These are phyloP conservation scores for Apotomis capreana DNA, from an alignment of 2,888 invertebrate genomes.

Conservation along the genomic window DNA sequence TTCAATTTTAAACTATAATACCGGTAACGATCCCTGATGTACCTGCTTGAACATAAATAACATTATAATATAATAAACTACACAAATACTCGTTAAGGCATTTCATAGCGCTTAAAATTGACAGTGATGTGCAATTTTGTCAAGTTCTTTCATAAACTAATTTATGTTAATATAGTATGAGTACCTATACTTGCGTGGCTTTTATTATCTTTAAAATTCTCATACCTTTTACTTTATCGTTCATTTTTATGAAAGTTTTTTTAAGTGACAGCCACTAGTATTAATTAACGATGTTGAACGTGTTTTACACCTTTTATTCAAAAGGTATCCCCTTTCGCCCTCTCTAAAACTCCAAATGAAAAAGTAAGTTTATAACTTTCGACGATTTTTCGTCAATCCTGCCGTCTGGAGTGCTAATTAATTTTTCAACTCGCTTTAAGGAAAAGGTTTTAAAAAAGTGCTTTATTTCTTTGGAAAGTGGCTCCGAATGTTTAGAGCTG, in stretches of 20 bases:
- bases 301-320: constrained; percentile 26
- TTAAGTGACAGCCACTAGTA: background rate
- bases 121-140: too few species aligned
- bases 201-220: too few species aligned
- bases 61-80: too few species aligned
- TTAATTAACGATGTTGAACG: constrained; percentile 13
- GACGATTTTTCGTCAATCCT: constrained; percentile 42
- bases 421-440: constrained; percentile 42
- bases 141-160: too few species aligned
- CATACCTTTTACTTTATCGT: too few species aligned
- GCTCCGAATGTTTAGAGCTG: background rate
- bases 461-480: constrained; percentile 19
- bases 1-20: too few species aligned
- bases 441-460: constrained; percentile 26
- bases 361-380: constrained; percentile 39
- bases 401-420: constrained; percentile 40
- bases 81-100: too few species aligned
- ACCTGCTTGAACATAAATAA: too few species aligned
- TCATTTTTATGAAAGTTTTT: background rate
- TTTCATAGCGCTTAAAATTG: too few species aligned
- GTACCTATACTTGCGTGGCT: too few species aligned
- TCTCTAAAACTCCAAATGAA: constrained; percentile 37
- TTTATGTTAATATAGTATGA: too few species aligned
- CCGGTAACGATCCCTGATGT: too few species aligned
- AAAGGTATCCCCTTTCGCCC: constrained; percentile 7